phyloP scores from a whole-genome alignment of 2,888 invertebrate species.

The Phrixothrix hirtus region DNA sequence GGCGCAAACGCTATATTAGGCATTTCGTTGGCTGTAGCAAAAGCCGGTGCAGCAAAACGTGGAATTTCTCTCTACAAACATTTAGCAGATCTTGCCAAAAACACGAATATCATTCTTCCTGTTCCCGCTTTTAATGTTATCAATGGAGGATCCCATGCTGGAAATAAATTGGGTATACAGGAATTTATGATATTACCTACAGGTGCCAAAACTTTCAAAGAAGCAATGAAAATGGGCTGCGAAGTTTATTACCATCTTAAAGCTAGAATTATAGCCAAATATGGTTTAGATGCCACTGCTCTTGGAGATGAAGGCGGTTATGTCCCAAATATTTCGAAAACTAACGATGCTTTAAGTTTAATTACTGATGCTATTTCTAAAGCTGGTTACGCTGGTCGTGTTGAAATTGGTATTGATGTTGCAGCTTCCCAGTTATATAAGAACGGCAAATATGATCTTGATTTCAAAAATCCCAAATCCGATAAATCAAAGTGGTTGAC shows the following conservation, averaged over 20 bases:
- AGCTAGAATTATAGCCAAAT: slow-evolving; percentile 94
- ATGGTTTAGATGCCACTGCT: slow-evolving; percentile 93
- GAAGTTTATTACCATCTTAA: slow-evolving; percentile 96
- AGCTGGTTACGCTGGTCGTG: slow-evolving; percentile 95
- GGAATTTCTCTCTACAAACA: too few species aligned
- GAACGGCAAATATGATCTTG: slow-evolving; percentile 83
- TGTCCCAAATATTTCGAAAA: slow-evolving; percentile 97
- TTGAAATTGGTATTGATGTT: slow-evolving; percentile 99
- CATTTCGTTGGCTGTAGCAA: too few species aligned
- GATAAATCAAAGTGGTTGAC: slow-evolving; percentile 80
- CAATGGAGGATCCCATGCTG: too few species aligned
- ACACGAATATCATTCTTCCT: too few species aligned
- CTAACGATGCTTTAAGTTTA: slow-evolving; percentile 88
- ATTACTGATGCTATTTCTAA: slow-evolving; percentile 87
- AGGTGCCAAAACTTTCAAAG: slow-evolving; percentile 88
- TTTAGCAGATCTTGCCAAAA: too few species aligned
- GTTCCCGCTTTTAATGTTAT: too few species aligned
- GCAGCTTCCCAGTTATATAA: slow-evolving; percentile 98
- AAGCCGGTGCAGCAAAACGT: too few species aligned
- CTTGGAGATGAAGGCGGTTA: too few species aligned
- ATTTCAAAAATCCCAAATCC: slow-evolving; percentile 95
- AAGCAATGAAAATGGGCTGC: slow-evolving; percentile 98
- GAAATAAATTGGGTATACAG: too few species aligned
- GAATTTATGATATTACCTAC: too few species aligned
- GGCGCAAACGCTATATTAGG: too few species aligned